Base-by-base conservation (phyloP, 1,140 invertebrate genomes). In the Muscidifurax raptorellus region DNA sequence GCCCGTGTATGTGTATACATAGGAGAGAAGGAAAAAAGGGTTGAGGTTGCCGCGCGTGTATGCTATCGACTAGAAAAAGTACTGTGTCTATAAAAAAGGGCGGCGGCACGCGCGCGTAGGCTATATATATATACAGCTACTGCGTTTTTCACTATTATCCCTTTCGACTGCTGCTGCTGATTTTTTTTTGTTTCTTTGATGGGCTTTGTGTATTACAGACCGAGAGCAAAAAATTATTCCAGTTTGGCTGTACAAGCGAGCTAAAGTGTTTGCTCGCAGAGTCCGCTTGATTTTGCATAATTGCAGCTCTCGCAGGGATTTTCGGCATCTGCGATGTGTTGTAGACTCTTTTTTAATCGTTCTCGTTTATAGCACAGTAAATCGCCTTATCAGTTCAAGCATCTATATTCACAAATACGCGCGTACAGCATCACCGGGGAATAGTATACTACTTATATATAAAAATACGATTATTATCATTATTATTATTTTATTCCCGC, bases 21-120 rank as follows among this genome's bases (percentile, higher is more conserved):
- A 40, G 36, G 22, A 64, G 74, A 27, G 32, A 25, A 30, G 36
- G 27, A 78, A 83, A 83, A 77, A 83, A 79, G 82, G 82, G 64
- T 78, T 78, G 67, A 52, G 22, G 30, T 7, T 44, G n/a, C 44
- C 47, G 44, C 44, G 28, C 27, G 22, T 9, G 32, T 36, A 36
- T 10, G 27, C 32, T 47, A 47, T 52, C 36, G 44, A 36, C 40
- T 52, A 76, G 44, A 44, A 77, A 77, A 59, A 64, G 27, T 32
- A 28, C 66, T 59, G 52, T 59, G 22, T 59, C 22, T 59, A 59
- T 59, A 72, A 76, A 25, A 76, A 44, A 47, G n/a, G 36, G 36
- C 6, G 71, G 15, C 71, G 71, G 32, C 28, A 72, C 71, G 71
- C 28, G 69, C 15, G 15, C 12, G 47, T 18, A 52, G 12, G 18